Base-by-base conservation (phyloP, 2,797 vertebrate species). In the Enteromius thamalakanensis region DNA sequence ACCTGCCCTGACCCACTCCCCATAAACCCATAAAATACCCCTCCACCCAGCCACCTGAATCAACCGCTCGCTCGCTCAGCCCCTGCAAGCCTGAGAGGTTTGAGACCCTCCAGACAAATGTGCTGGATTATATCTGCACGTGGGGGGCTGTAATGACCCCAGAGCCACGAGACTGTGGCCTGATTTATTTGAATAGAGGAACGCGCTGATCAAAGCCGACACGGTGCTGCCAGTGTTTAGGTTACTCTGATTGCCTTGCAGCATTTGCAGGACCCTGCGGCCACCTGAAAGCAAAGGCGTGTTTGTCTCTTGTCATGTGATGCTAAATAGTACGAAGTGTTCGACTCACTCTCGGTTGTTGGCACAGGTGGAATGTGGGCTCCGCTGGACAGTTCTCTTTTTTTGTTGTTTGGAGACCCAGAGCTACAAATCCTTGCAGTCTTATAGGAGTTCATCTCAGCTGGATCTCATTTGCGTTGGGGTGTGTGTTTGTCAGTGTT, bases 41-140 rank as follows among this genome's bases (percentile, higher is more conserved):
- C 17, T 89, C 84, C 42, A 14, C 88, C 83, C 85, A 91, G 88
- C 92, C 92, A 93, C 89, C 91, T 93, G 92, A 92, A 92, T 92
- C 92, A 92, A 94, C 91, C 91, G 88, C 91, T 90, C 88, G 87
- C 49, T 0, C 82, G 45, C 79, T 82, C 82, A 80, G 84, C 84
- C 45, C 21, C 40, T 74, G 29, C 55, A 51, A 23, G 58, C 53
- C 14, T 32, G 34, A 45, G 10, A 62, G 29, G 4, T 3, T 68
- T 45, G 60, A 75, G 42, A 65, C 12, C 70, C 60, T 82, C 70
- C 45, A 82, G 70, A 75, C 29, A 49, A 68, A 45, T 40, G 1
- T 51, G 45, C 80, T 79, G 67, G 67, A 37, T 40, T 82, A 40
- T 32, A 77, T 71, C 53, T 23, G 81, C 11, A 1, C 34, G 7